These are phyloP conservation scores for Ardeotis arabs DNA, from an alignment of 2,113 vertebrate genomes.

Conservation along the genomic window DNA sequence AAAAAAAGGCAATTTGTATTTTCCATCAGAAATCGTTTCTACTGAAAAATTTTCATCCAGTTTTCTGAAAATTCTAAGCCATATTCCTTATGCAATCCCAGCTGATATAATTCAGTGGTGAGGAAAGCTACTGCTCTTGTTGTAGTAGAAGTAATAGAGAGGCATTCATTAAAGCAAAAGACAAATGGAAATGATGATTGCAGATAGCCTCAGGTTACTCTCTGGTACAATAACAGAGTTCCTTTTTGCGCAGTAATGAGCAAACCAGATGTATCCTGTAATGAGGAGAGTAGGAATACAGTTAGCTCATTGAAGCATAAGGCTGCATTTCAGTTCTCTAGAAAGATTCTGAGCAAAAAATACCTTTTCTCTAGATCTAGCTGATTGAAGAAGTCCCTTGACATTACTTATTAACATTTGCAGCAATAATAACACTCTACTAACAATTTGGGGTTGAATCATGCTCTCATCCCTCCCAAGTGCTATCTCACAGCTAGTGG, in stretches of 20 bases:
- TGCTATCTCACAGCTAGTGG: not conserved
- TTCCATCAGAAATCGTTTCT: not conserved
- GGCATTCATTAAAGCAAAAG: slow-evolving; percentile 23
- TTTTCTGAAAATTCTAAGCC: not conserved
- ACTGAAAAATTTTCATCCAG: not conserved
- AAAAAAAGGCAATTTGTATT: not conserved
- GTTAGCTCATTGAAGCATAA: not conserved
- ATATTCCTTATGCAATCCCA: not conserved
- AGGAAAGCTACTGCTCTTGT: slow-evolving; percentile 10
- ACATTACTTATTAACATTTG: not conserved
- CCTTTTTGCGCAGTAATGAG: not conserved
- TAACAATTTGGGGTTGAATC: not conserved
- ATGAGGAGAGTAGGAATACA: not conserved
- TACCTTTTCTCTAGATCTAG: not conserved
- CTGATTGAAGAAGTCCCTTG: not conserved
- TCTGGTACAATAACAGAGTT: not conserved
- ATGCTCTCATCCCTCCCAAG: not conserved
- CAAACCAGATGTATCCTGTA: slow-evolving; percentile 33
- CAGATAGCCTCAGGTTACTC: slow-evolving; percentile 9
- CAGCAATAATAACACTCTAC: not conserved
- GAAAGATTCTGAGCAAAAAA: not conserved
- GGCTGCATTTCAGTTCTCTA: not conserved
- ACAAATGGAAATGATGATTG: slow-evolving; percentile 32
- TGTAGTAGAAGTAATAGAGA: not conserved
- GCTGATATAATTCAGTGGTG: not conserved